Evolutionary conservation across 1,140 invertebrate species (phyloP).

Genomic region (Drosophila varians): DNA sequence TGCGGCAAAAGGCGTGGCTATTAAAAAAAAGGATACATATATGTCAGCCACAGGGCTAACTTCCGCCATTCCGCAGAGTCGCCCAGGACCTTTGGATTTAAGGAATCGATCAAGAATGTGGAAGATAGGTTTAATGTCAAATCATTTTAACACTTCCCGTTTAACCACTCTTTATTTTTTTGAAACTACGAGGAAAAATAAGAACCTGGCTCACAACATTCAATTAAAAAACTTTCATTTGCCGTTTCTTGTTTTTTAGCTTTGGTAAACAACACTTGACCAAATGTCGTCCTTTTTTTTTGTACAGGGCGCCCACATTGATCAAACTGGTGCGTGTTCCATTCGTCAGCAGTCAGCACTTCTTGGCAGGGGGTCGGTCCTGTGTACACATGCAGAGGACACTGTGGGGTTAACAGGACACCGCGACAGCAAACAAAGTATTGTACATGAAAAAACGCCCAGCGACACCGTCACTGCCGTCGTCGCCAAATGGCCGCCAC

Average conservation of each 20-base stretch:
- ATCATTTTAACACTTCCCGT: no score
- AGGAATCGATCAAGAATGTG: no score
- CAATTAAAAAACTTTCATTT: conserved; percentile 66
- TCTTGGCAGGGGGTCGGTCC: conserved; percentile 7
- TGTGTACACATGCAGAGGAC: conserved; percentile 11
- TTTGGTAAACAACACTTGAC: conserved; percentile 45
- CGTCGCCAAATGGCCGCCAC: conserved; percentile 16
- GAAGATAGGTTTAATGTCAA: no score
- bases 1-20: conserved; percentile 3
- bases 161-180: no score
- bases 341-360: conserved; percentile 25
- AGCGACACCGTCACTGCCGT: conserved; percentile 12
- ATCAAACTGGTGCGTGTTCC: conserved; percentile 40
- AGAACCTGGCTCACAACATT: conserved; percentile 25
- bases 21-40: neutral
- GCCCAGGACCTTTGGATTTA: neutral
- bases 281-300: conserved; percentile 31
- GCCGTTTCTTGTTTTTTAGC: neutral
- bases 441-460: conserved; percentile 52
- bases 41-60: conserved; percentile 18
- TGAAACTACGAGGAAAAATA: neutral
- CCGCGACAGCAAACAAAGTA: conserved; percentile 64
- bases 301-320: conserved; percentile 10
- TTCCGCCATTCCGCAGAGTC: conserved; percentile 14
- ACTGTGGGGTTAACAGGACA: conserved; percentile 39